Percentiles rank a stretch among this genome's conserved stretches.
Evolutionary conservation across 2,113 vertebrate genomes (phyloP).

Genomic region (Atrichornis clamosus): DNA sequence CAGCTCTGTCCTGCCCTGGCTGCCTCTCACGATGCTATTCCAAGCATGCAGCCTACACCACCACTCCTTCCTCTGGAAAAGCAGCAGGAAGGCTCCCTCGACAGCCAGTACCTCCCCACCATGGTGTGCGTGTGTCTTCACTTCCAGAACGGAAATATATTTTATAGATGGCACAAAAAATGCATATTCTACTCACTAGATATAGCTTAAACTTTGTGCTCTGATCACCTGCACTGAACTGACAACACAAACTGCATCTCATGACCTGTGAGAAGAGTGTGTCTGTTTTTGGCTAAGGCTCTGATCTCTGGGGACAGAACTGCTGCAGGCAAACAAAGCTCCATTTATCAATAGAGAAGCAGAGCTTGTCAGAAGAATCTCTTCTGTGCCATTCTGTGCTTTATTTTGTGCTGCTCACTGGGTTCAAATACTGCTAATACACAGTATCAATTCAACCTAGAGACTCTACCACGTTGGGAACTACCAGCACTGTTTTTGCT

Average conservation of each 20-base stretch:
- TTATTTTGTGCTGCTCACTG: background rate
- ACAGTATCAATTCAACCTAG: background rate
- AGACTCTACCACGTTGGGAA: background rate
- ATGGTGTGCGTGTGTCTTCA: accelerated
- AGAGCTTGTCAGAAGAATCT: background rate
- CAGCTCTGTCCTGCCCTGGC: background rate
- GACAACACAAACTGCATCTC: background rate
- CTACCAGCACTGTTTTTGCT: background rate
- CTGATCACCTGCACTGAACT: background rate
- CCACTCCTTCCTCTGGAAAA: background rate
- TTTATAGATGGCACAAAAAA: background rate
- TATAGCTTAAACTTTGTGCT: background rate
- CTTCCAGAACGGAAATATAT: background rate
- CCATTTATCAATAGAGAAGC: background rate
- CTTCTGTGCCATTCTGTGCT: background rate
- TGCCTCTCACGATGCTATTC: background rate
- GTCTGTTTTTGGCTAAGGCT: background rate
- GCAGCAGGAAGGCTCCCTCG: background rate
- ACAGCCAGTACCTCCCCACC: background rate
- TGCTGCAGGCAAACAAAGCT: background rate
- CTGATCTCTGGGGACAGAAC: background rate
- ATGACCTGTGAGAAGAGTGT: background rate
- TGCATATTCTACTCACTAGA: background rate
- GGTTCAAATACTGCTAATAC: background rate
- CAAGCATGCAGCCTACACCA: background rate